phyloP scores from a whole-genome alignment of 2,113 vertebrate species.

The Podilymbus podiceps region DNA sequence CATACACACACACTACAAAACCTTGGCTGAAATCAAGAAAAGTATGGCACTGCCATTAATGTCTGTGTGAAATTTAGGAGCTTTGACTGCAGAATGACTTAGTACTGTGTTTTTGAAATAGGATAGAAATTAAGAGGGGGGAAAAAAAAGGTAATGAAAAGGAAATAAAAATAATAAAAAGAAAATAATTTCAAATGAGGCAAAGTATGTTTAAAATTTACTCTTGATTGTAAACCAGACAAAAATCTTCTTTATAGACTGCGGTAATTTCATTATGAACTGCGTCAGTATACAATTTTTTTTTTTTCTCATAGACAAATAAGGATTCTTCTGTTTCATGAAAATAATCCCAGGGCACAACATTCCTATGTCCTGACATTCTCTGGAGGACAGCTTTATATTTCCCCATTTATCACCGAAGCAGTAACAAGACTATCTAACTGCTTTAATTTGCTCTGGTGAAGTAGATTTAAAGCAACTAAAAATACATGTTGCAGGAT shows the following conservation, averaged over 20 bases:
- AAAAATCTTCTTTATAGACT: neutral
- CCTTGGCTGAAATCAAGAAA: neutral
- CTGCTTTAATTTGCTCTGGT: neutral
- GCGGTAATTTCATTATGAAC: neutral
- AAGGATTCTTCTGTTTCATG: neutral
- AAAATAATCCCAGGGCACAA: neutral
- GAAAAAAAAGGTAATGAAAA: neutral
- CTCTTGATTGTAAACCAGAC: neutral
- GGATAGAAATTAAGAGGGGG: neutral
- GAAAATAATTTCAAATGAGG: neutral
- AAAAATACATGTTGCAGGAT: neutral
- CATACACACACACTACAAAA: neutral
- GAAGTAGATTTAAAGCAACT: neutral
- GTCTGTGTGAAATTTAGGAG: neutral
- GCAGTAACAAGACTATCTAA: neutral
- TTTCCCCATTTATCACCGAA: neutral
- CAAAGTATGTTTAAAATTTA: neutral
- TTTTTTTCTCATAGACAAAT: neutral
- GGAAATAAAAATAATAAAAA: neutral
- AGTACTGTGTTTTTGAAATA: neutral
- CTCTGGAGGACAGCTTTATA: neutral
- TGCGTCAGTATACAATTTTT: too few relatives aligned
- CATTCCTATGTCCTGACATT: neutral
- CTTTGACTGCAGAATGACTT: neutral
- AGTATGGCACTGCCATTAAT: neutral